Evolutionary conservation across 2,797 vertebrate species (phyloP).

Genomic region (Oreochromis mossambicus): DNA sequence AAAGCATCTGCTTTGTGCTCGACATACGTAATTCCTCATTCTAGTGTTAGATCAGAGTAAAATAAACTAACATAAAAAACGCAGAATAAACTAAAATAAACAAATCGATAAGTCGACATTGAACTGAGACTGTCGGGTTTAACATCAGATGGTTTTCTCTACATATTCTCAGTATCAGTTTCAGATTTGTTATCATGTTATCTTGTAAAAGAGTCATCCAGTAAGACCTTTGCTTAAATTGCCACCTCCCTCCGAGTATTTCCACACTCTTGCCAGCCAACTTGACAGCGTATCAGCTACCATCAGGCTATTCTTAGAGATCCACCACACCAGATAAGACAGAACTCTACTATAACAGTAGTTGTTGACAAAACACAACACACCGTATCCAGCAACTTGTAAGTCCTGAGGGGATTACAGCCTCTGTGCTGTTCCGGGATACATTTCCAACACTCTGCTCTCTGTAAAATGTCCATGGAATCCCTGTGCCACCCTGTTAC

Average conservation of each 20-base stretch:
- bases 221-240: conserved; percentile 9
- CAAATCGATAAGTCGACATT: neutral
- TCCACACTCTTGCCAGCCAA: neutral
- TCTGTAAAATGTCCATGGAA: conserved; percentile 35
- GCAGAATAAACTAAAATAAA: neutral
- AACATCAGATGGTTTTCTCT: neutral
- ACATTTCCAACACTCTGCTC: conserved; percentile 27
- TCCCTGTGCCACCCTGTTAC: conserved; percentile 38
- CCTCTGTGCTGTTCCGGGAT: neutral
- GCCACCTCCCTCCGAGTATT: neutral
- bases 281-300: conserved; percentile 11
- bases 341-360: conserved; percentile 29
- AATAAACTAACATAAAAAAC: neutral
- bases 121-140: neutral
- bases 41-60: neutral
- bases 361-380: conserved; percentile 67
- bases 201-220: neutral
- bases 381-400: conserved; percentile 36
- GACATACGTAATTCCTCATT: neutral
- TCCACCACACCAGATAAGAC: conserved; percentile 24
- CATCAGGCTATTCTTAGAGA: conserved; percentile 46
- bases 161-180: neutral
- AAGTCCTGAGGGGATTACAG: conserved; percentile 17
- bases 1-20: neutral
- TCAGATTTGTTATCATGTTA: neutral